Evolutionary conservation across 2,888 invertebrate species (phyloP), one percentile per base, ranked within the genome.

Genomic region (Neocrepidodera transversa): DNA sequence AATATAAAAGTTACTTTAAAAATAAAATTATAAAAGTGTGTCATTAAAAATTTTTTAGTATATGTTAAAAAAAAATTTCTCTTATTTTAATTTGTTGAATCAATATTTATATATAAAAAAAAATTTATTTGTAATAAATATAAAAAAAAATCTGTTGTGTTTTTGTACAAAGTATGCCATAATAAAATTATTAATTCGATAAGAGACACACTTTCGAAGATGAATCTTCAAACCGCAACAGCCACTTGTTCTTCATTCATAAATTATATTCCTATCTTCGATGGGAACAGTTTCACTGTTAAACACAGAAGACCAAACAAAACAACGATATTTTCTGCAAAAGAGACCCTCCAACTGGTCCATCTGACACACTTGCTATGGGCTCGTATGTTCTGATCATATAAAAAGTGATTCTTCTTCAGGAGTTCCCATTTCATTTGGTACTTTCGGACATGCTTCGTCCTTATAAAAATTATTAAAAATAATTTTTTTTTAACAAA

Each of bases 381-480:
- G 55, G 58, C 65, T 64, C 35, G 54, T 45, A 26, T 64, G 60
- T 66, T 62, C 55, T 63, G 65, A 71, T 74, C 74, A 76, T 79
- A 79, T 79, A 79, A 78, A 79, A 76, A 75, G 73, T 74, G 78
- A 72, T 76, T 72, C 72, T 54, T 54, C 74, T 71, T 71, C 71
- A 71, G 67, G 68, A 61, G 64, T 66, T 73, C 74, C 73, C 74
- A 78, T 78, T 78, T 78, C 76, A 73, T 71, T 75, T 75, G 74
- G 75, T 74, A 77, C 76, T 77, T 71, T 74, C 74, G 77, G 78
- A 70, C 75, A 77, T 77, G 77, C 71, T 71, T 69, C 67, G 71
- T 70, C 60, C 54, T 56, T 60, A 43, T 47, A 36, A 42, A 62
- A 16, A 53, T 64, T 55, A 40, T 47, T 13, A 64, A 55, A 50